Evolutionary conservation across 2,113 vertebrate species (phyloP).

Genomic region (Rhadina sibilatrix): DNA sequence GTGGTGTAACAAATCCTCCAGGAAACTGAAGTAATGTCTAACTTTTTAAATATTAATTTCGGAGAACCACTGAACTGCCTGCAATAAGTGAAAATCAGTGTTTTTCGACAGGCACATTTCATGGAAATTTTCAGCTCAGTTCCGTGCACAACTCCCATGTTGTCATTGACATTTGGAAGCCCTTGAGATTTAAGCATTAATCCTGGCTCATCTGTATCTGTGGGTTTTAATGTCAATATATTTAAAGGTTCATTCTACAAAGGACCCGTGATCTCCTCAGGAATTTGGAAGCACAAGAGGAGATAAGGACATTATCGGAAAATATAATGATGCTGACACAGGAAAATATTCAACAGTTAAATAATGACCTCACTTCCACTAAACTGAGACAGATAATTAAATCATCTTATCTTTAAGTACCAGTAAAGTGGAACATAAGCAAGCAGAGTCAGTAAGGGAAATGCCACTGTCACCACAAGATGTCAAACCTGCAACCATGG

Average conservation of each 20-base stretch:
- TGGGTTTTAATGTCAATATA: not conserved
- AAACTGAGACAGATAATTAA: not conserved
- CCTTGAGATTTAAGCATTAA: not conserved
- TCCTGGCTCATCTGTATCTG: not conserved
- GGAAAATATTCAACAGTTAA: not conserved
- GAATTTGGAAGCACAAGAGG: not conserved
- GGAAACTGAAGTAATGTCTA: not conserved
- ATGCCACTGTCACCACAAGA: not conserved
- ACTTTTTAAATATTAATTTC: not conserved
- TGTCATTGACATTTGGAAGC: not conserved
- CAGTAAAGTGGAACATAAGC: not conserved
- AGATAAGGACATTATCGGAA: not conserved
- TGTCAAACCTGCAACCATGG: not conserved
- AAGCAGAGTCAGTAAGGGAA: not conserved
- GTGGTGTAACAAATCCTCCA: not conserved
- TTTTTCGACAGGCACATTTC: rapidly evolving
- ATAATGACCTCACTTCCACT: not conserved
- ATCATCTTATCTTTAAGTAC: not conserved
- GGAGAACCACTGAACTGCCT: not conserved
- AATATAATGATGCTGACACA: not conserved
- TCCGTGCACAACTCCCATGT: not conserved
- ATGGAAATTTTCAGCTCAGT: not conserved
- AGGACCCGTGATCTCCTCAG: not conserved
- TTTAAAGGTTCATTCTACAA: not conserved
- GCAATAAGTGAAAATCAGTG: not conserved